Conservation (phyloP, 2,888 invertebrate species). For the Caenorhabditis sp. region DNA sequence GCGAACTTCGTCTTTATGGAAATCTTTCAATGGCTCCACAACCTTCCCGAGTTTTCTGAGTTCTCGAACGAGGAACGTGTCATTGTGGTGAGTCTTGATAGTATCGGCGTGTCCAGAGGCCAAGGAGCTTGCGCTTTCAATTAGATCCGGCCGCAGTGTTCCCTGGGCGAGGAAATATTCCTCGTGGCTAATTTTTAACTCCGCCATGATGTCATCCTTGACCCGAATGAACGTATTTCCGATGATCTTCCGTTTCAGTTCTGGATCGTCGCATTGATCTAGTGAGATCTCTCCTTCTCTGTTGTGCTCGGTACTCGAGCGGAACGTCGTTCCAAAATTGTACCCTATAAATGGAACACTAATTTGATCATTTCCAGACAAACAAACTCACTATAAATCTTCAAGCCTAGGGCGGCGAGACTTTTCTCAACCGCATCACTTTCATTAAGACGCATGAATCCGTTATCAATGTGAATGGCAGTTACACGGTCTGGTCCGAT, state of each 20-base stretch:
- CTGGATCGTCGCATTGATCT: conserved; percentile 87
- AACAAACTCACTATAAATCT: conserved; percentile 70
- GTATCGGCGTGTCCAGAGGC: conserved; percentile 93
- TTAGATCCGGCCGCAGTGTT: conserved; percentile 96
- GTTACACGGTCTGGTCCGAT: conserved; percentile 89
- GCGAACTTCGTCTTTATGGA: conserved; percentile 98
- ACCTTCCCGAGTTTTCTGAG: conserved; percentile 89
- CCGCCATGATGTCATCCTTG: conserved; percentile 81
- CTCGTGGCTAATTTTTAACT: conserved; percentile 93
- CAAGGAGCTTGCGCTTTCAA: conserved; percentile 92
- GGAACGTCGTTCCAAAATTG: conserved; percentile 75
- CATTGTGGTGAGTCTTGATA: conserved; percentile 99
- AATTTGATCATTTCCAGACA: background rate
- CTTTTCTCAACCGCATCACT: conserved; percentile 89
- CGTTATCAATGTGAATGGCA: conserved; percentile 98
- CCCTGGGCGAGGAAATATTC: conserved; percentile 85
- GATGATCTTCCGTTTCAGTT: conserved; percentile 98
- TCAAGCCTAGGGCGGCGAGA: conserved; percentile 73
- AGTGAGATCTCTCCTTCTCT: conserved; percentile 58
- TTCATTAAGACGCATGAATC: conserved; percentile 93
- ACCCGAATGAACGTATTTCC: conserved; percentile 97
- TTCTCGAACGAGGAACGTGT: conserved; percentile 93
- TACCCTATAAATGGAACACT: conserved; percentile 69
- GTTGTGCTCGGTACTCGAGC: conserved; percentile 68
- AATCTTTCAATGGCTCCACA: conserved; percentile 97